Base-by-base conservation (phyloP, 2,113 vertebrate genomes). In the Motacilla alba region DNA sequence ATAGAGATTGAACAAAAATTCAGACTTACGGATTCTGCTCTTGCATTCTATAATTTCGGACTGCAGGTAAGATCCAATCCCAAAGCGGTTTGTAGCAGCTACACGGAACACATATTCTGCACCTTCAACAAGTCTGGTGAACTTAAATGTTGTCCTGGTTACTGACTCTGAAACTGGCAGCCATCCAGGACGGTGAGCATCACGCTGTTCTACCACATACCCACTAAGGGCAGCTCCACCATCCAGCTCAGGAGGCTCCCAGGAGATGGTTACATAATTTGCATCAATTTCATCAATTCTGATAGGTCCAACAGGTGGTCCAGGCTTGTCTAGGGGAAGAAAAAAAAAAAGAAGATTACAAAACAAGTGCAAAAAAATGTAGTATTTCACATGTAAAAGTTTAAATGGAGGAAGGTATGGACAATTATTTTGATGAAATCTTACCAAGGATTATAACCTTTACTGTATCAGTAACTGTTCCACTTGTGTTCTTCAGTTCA, bases 131-230 rank as follows among this genome's bases (percentile, higher is more conserved):
- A 99, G 98, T 96, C 99, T 99, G 64, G 96, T 98, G 93, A 99
- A 99, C 87, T 99, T 99, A 96, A 98, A 99, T 24, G 74, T 98
- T 56, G 98, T 98, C 94, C 99, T 98, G 81, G 99, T 99, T 76
- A 99, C 99, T 46, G 99, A 99, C 90, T 99, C 99, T 27, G 98
- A 99, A 93, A 99, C 98, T 31, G 99, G 98, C 80, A 99, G 96
- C 99, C 99, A 99, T 93, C 99, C 99, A 66, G 99, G 99, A 82
- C 99, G 98, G 94, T 99, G 99, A 67, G 99, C 99, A 82, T 99
- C 99, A 12, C 99, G 99, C 89, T 99, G 99, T 94, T 99, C 99
- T 67, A 99, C 99, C 53, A 98, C 97, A 24, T 99, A 99, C 23
- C 99, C 99, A 39, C 98, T 99, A 90, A 99, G 74, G 16, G 99